These are phyloP conservation scores for Dasypogon diadema DNA, from an alignment of 2,888 invertebrate species.

Conservation along the genomic window DNA sequence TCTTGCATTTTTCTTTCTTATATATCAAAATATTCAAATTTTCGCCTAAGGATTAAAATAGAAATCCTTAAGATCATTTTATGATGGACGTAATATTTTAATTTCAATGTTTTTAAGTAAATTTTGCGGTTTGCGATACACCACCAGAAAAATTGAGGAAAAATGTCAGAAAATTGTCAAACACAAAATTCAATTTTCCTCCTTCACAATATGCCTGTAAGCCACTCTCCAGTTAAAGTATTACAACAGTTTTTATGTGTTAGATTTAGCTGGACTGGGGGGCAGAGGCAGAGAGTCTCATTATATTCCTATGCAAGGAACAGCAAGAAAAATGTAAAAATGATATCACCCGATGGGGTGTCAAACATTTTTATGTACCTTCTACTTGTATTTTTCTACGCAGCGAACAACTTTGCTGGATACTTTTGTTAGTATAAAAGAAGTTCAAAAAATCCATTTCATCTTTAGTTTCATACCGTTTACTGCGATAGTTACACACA, in stretches of 20 bases:
- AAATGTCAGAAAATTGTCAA: not conserved
- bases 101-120: not conserved
- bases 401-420: not conserved
- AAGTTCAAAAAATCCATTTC: not conserved
- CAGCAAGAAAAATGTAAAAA: constrained; percentile 26
- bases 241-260: not conserved
- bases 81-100: not conserved
- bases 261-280: not conserved
- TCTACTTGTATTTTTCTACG: not conserved
- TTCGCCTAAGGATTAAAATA: too few species aligned
- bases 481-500: not conserved
- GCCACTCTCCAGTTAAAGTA: not conserved
- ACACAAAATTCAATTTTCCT: not conserved
- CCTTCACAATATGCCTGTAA: not conserved
- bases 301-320: constrained; percentile 28
- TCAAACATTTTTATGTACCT: constrained; percentile 8
- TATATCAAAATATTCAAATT: too few species aligned
- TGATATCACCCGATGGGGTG: constrained; percentile 30
- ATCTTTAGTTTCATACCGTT: not conserved
- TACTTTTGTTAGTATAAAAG: not conserved
- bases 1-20: too few species aligned
- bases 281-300: not conserved
- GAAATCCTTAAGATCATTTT: not conserved
- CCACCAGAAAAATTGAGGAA: not conserved
- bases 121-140: not conserved